Evolutionary conservation across 2,888 invertebrate genomes (phyloP).

Genomic region (Strigamia transsilvanica): DNA sequence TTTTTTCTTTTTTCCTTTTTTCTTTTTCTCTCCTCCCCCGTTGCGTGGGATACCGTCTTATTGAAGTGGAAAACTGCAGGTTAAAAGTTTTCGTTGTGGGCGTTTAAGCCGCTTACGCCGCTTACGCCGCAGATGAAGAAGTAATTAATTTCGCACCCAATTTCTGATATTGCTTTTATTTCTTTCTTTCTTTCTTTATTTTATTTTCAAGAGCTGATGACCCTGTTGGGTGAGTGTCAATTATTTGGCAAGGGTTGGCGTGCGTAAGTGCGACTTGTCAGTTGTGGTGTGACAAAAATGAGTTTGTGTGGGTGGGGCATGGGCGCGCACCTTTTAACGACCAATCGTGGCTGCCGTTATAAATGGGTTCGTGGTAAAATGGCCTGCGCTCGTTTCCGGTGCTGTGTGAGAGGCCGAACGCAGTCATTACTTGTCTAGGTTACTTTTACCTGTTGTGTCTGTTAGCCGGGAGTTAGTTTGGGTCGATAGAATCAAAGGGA

Average conservation of each 20-base stretch:
- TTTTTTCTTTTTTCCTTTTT: neutral
- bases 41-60: conserved; percentile 5
- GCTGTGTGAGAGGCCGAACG: neutral
- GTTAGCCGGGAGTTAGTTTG: neutral
- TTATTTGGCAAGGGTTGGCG: too few relatives aligned
- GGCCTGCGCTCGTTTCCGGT: neutral
- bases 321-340: neutral
- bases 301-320: neutral
- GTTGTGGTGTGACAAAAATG: neutral
- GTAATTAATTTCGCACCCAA: neutral
- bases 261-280: neutral
- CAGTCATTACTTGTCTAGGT: neutral
- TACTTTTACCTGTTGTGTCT: too few relatives aligned
- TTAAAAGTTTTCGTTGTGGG: conserved; percentile 1
- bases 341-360: neutral
- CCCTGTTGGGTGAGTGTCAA: too few relatives aligned
- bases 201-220: too few relatives aligned
- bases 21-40: neutral
- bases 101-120: conserved; percentile 14
- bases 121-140: neutral
- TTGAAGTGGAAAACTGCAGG: conserved; percentile 39
- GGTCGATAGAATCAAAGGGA: conserved; percentile 27
- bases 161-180: too few relatives aligned
- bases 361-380: neutral
- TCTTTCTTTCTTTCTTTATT: too few relatives aligned